These are phyloP conservation scores for Semaprochilodus insignis DNA, from an alignment of 2,797 vertebrate genomes.

Conservation along the genomic window DNA sequence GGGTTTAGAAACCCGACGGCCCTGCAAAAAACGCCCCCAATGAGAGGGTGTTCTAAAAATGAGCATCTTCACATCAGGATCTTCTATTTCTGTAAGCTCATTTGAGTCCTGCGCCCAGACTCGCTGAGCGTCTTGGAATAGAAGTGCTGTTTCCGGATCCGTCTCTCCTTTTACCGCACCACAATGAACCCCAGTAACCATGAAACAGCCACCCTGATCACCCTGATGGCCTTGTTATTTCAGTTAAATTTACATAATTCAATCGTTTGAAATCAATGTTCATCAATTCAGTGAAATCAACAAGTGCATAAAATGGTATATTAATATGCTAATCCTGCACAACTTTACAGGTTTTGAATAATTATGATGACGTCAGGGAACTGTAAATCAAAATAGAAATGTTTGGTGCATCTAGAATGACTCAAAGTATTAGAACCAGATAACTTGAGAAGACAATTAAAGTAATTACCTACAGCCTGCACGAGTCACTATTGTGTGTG, in stretches of 20 bases:
- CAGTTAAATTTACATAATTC: not conserved
- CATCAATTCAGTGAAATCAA: too few species aligned
- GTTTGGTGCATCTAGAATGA: not conserved
- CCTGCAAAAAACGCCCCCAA: conserved; percentile 18
- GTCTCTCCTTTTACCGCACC: not conserved
- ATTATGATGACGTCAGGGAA: too few species aligned
- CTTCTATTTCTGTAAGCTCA: conserved; percentile 32
- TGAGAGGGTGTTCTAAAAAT: conserved; percentile 52
- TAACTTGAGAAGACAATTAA: not conserved
- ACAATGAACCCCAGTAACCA: conserved; percentile 14
- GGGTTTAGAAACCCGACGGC: conserved; percentile 42
- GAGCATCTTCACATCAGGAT: conserved; percentile 34
- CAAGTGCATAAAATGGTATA: not conserved
- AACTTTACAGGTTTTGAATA: not conserved
- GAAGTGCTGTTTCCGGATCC: conserved; percentile 11
- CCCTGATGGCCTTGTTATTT: not conserved
- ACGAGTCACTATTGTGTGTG: too few species aligned
- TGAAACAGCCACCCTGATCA: too few species aligned
- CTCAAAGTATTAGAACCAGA: not conserved
- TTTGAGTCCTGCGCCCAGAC: conserved; percentile 19
- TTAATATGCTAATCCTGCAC: not conserved
- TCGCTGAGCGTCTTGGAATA: not conserved
- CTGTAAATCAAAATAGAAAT: not conserved
- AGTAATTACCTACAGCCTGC: too few species aligned
- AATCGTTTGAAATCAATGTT: not conserved